These are phyloP conservation scores for Operophtera brumata DNA, from an alignment of 2,888 invertebrate genomes.

Conservation along the genomic window DNA sequence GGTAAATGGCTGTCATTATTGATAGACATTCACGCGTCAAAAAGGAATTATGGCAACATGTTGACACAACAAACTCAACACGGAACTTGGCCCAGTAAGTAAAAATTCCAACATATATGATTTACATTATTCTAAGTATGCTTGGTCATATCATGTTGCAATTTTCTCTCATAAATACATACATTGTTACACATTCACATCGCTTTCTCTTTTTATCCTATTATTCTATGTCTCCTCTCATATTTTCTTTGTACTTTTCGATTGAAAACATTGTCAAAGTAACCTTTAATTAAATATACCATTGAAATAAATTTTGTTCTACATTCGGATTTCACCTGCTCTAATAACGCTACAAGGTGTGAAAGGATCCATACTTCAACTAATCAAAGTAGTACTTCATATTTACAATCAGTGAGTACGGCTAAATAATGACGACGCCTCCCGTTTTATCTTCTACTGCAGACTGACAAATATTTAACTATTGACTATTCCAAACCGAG, in stretches of 20 bases:
- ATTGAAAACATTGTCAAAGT: slow-evolving; percentile 62
- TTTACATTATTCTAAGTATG: slow-evolving; percentile 44
- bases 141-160: slow-evolving; percentile 54
- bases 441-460: slow-evolving; percentile 2
- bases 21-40: too few species aligned
- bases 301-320: slow-evolving; percentile 64
- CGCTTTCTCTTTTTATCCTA: slow-evolving; percentile 45
- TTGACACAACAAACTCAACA: neutral
- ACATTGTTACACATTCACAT: slow-evolving; percentile 60
- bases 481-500: too few species aligned
- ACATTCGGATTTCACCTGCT: slow-evolving; percentile 63
- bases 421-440: neutral
- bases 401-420: slow-evolving; percentile 52
- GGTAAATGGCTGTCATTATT: too few species aligned
- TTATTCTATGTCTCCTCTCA: slow-evolving; percentile 54
- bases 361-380: slow-evolving; percentile 60
- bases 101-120: slow-evolving; percentile 61
- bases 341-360: slow-evolving; percentile 60
- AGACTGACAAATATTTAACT: neutral
- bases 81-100: slow-evolving; percentile 44
- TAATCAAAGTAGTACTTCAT: slow-evolving; percentile 49
- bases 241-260: slow-evolving; percentile 72
- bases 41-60: too few species aligned
- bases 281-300: slow-evolving; percentile 62
- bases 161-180: slow-evolving; percentile 55